Conservation (phyloP, 2,113 vertebrate species). For the Vulpes lagopus region DNA sequence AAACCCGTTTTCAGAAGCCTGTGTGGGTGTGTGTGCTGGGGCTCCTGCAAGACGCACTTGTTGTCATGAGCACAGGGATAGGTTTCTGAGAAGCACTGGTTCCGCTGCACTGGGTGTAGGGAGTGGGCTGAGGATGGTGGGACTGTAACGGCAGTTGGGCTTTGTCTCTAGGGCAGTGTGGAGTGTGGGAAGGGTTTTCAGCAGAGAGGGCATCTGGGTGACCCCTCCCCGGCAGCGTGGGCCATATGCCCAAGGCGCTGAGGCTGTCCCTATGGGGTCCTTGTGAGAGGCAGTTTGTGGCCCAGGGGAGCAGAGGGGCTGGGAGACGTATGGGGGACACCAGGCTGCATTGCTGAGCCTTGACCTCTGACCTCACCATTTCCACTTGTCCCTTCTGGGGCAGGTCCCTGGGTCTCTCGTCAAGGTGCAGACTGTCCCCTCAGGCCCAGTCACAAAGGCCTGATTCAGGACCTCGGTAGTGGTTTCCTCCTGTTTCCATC, state of each 20-base stretch:
- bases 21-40: accelerated
- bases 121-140: neutral
- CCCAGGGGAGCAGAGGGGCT: neutral
- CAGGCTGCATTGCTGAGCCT: neutral
- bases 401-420: neutral
- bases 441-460: neutral
- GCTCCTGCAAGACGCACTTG: neutral
- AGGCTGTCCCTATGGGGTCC: neutral
- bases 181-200: neutral
- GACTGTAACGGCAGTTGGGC: neutral
- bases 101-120: neutral
- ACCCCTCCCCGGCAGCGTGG: neutral
- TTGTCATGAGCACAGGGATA: no score
- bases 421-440: neutral
- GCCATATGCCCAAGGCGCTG: accelerated
- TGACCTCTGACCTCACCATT: neutral
- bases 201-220: neutral
- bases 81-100: neutral
- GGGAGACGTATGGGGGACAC: neutral
- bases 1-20: neutral
- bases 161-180: neutral
- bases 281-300: accelerated
- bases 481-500: neutral
- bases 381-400: neutral
- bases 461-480: accelerated